Evolutionary conservation across 2,888 invertebrate genomes (phyloP), one percentile per base, ranked within the genome.

Genomic region (Cerastis leucographa): DNA sequence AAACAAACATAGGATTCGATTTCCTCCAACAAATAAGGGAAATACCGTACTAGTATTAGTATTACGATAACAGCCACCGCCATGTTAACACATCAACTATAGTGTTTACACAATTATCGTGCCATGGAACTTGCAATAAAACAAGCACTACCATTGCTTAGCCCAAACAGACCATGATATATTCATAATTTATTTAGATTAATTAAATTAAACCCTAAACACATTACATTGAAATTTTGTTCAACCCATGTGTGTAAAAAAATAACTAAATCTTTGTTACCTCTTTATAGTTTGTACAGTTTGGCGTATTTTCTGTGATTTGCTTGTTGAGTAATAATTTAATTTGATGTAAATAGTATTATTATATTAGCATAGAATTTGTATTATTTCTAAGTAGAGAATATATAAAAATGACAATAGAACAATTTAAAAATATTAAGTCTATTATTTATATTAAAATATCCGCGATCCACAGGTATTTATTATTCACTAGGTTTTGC

Each of bases 281-380:
- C 51, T 71, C n/a, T 35, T 54, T 74, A 42, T 61, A 73, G 40
- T 73, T 56, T 46, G 8, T 84, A 46, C 6, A 74, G 46, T 71
- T 80, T 65, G 29, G 12, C 22, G 51, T 81, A 61, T 64, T 72
- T 71, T 51, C 72, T 83, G 71, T 74, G 77, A 81, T 80, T 85
- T 81, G 65, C 19, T 76, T 77, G 62, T 74, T 81, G 40, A 46
- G 74, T 67, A 49, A 71, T 35, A 64, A 59, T 61, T 73, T 35
- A 64, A 59, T 61, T 71, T 62, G 2, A 25, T 83, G 73, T 82
- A 85, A 71, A 79, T 85, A 79, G 76, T 78, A 84, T 85, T 78
- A 71, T 69, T 71, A 67, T 62, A 68, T 17, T 72, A 72, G 51
- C 12, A 59, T 75, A 65, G 46, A 51, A 40, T 68, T 67, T 67